phyloP scores from a whole-genome alignment of 2,797 vertebrate genomes.

The Eulemur albifrons region DNA sequence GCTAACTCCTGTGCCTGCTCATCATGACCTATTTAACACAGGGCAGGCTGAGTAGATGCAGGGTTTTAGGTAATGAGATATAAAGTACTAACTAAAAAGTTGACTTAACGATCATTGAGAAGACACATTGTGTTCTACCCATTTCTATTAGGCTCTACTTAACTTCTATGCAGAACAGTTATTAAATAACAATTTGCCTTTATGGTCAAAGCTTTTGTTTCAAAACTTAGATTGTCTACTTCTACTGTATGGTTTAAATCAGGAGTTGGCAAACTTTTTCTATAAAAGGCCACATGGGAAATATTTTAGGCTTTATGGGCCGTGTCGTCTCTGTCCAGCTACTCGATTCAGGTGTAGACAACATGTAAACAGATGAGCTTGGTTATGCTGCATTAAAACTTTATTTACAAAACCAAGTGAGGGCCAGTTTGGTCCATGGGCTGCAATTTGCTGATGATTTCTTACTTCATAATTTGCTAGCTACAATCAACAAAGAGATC shows the following conservation, averaged over 20 bases:
- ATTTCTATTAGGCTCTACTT: not conserved
- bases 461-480: not conserved
- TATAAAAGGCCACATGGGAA: not conserved
- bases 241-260: not conserved
- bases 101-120: not conserved
- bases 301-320: not conserved
- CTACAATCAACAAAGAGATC: not conserved
- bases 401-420: not conserved
- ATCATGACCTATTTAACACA: not conserved
- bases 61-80: not conserved
- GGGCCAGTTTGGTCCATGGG: not conserved
- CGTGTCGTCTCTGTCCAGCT: not conserved
- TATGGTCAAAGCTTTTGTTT: conserved; percentile 1
- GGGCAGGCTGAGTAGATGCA: not conserved
- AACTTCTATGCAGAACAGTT: not conserved
- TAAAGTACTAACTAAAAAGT: not conserved
- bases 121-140: not conserved
- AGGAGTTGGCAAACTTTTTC: not conserved
- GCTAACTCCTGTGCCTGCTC: not conserved
- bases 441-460: not conserved
- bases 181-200: not conserved
- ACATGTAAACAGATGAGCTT: not conserved
- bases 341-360: not conserved
- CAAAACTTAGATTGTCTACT: not conserved
- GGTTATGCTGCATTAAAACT: not conserved